A percentile compares a stretch with the other conserved stretches of the same genome.
phyloP scores from a whole-genome alignment of 2,797 vertebrate species.

The Poecilia picta region DNA sequence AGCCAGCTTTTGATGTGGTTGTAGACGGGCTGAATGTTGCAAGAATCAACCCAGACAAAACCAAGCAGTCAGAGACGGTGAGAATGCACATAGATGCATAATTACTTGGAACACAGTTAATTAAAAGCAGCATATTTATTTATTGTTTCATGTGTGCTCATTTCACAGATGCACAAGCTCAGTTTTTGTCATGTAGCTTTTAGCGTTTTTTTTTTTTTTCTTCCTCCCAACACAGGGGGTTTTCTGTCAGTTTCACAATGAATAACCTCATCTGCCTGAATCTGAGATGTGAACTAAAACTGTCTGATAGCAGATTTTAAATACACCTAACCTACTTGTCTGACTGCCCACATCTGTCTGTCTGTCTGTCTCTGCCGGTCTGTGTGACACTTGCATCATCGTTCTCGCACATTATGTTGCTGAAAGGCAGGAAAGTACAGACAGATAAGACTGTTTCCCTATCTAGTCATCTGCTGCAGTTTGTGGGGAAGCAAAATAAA shows the following conservation, averaged over 20 bases:
- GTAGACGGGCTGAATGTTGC: conserved; percentile 94
- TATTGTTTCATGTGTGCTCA: background rate
- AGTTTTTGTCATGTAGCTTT: conserved; percentile 26
- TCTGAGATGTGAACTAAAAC: conserved; percentile 23
- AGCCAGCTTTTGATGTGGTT: conserved; percentile 89
- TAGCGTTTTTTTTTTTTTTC: conserved; percentile 14
- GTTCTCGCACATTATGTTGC: conserved; percentile 13
- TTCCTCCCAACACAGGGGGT: conserved; percentile 38
- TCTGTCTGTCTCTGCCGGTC: conserved; percentile 14
- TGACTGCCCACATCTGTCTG: conserved; percentile 48
- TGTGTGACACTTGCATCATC: conserved; percentile 10
- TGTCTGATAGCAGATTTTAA: conserved; percentile 47
- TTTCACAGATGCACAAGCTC: background rate
- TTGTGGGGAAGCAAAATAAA: conserved; percentile 5
- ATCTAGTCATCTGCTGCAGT: conserved; percentile 18
- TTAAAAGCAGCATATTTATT: background rate
- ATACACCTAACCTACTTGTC: conserved; percentile 41
- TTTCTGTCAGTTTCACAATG: conserved; percentile 55
- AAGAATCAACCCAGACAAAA: conserved; percentile 75
- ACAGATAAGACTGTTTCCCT: conserved; percentile 19
- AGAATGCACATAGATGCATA: conserved; percentile 64
- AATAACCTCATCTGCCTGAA: conserved; percentile 41
- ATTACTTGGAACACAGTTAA: background rate
- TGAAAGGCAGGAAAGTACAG: conserved; percentile 25
- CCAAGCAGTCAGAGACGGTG: conserved; percentile 84